Base-by-base conservation (phyloP, 2,113 vertebrate species). In the Protomyctophum bolini region DNA sequence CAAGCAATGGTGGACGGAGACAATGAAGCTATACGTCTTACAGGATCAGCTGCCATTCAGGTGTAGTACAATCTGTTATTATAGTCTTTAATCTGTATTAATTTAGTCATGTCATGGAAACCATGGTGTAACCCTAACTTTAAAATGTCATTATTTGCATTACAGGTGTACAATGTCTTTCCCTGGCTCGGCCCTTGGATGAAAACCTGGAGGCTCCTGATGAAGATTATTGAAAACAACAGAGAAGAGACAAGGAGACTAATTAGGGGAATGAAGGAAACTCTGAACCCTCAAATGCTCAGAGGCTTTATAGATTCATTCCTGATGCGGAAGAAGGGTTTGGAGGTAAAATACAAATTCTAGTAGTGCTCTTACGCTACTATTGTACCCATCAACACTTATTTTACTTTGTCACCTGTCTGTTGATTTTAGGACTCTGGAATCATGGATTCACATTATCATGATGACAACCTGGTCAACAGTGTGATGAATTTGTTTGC, bases 231-330 rank as follows among this genome's bases (percentile, higher is more conserved):
- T 29, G 33, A 41, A 41, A 6, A 41, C 33, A 41, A 3, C 33
- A 41, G 3, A 2, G 33, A 41, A 2, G 33, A 41, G 5, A 41
- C 5, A 41, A 41, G 5, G 2, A 41, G 33, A 6, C 3, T 91
- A 29, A 58, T 72, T 3, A 46, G 6, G 0, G 3, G 8, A 1
- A 72, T 91, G 50, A 84, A 73, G 63, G 86, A 90, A n/a, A 91
- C 85, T 0, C 80, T 91, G 10, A 79, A 89, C 69, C 76, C 84
- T 33, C 21, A 85, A 1, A 8, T 45, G 2, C 79, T 68, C 64
- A 83, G 86, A 58, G 88, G 91, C 0, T 56, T 91, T n/a, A 79
- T 91, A 4, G 89, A 92, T 64, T 89, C 85, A 52, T 93, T 91
- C 68, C 75, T 92, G 12, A 70, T 84, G 10, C 80, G 57, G 28